A percentile compares a stretch with the other conserved stretches of the same genome.
Conservation (phyloP, 2,888 invertebrate genomes). For the Sminthurinus aureus region DNA sequence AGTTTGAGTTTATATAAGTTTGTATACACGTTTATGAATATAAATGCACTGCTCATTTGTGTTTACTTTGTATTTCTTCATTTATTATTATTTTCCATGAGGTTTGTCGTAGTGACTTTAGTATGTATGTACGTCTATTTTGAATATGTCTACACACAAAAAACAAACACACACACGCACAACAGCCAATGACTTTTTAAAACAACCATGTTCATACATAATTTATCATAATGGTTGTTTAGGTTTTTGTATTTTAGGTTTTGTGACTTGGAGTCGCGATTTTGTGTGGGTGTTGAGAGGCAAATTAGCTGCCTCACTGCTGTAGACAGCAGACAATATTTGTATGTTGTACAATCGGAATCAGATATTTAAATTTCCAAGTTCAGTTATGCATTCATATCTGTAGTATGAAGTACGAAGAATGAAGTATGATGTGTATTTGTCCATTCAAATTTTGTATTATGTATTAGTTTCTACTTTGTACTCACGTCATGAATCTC, state of each 20-base stretch:
- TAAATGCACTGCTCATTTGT: not conserved
- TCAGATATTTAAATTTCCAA: not conserved
- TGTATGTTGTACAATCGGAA: not conserved
- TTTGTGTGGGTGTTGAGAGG: slow-evolving; percentile 13
- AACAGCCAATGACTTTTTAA: slow-evolving; percentile 30
- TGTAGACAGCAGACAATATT: not conserved
- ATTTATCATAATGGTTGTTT: slow-evolving; percentile 33
- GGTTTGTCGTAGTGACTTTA: too few relatives aligned
- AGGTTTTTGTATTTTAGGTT: slow-evolving; percentile 18
- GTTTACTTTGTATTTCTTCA: too few relatives aligned
- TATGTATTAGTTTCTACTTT: not conserved
- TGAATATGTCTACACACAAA: not conserved
- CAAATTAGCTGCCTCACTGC: slow-evolving; percentile 34
- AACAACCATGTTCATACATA: slow-evolving; percentile 35
- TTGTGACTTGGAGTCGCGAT: not conserved
- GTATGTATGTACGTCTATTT: too few relatives aligned
- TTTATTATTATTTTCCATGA: too few relatives aligned
- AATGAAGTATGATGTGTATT: too few relatives aligned
- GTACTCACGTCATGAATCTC: not conserved
- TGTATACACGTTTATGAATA: not conserved
- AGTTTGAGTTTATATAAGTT: not conserved
- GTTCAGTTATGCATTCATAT: slow-evolving; percentile 5
- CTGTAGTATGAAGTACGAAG: not conserved
- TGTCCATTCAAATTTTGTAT: not conserved
- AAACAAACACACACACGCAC: not conserved